Percentiles rank a stretch among this genome's conserved stretches.
phyloP scores from a whole-genome alignment of 1,140 invertebrate species.

The Halesus radiatus region DNA sequence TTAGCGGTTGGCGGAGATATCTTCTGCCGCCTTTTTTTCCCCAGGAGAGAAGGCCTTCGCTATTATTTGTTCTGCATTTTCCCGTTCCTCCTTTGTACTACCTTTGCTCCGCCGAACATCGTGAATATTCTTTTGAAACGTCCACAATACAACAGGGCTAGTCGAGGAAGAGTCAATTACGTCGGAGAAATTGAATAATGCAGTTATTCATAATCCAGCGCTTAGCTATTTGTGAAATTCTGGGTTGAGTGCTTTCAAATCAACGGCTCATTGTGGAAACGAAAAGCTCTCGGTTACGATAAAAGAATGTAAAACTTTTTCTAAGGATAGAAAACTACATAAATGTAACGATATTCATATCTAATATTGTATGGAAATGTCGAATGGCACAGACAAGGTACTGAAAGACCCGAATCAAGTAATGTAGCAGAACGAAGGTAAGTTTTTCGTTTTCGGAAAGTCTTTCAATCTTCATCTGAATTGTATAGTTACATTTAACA shows the following conservation, averaged over 20 bases:
- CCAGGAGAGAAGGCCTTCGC: neutral
- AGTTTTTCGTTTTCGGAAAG: too few relatives aligned
- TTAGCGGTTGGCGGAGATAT: slow-evolving; percentile 45
- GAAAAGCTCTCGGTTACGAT: too few relatives aligned
- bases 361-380: too few relatives aligned
- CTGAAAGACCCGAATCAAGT: too few relatives aligned
- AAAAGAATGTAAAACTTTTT: too few relatives aligned
- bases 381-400: too few relatives aligned
- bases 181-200: slow-evolving; percentile 19
- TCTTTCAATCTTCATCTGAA: too few relatives aligned
- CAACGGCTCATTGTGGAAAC: neutral
- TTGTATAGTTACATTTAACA: too few relatives aligned
- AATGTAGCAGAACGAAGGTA: too few relatives aligned
- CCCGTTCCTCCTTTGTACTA: slow-evolving; percentile 12
- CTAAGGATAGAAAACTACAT: too few relatives aligned
- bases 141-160: slow-evolving; percentile 18
- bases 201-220: slow-evolving; percentile 21
- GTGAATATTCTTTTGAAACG: slow-evolving; percentile 43
- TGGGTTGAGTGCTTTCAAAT: neutral
- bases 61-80: slow-evolving; percentile 42
- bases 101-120: slow-evolving; percentile 22
- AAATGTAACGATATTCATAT: too few relatives aligned
- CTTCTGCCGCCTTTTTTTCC: slow-evolving; percentile 39
- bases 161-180: slow-evolving; percentile 36
- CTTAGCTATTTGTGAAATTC: neutral